Conservation (phyloP, 2,113 vertebrate genomes). For the Tragelaphus imberbis region DNA sequence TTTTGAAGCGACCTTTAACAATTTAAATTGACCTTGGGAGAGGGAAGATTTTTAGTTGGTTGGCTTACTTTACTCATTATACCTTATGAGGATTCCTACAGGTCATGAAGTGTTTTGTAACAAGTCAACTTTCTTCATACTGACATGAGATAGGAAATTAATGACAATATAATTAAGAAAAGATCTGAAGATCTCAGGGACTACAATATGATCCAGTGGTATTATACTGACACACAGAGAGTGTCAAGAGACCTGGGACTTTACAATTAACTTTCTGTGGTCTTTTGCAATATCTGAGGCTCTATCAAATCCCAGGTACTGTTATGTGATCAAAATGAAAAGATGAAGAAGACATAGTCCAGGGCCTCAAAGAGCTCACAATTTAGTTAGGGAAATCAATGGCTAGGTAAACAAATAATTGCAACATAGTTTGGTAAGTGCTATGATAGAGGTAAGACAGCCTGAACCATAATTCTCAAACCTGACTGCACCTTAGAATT, state of each 20-base stretch:
- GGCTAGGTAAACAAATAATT: background rate
- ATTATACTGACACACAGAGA: background rate
- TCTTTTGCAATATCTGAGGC: background rate
- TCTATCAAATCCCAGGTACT: background rate
- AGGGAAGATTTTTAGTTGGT: background rate
- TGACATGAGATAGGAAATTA: background rate
- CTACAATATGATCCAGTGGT: background rate
- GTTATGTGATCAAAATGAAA: conserved; percentile 22
- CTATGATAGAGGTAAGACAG: background rate
- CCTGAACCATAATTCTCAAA: background rate
- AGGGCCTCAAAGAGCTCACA: background rate
- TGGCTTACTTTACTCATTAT: conserved; percentile 7
- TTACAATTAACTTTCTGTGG: background rate
- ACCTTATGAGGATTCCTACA: background rate
- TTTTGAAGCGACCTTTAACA: background rate
- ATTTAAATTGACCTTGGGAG: background rate
- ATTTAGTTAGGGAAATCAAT: background rate
- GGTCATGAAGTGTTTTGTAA: background rate
- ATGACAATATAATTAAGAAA: background rate
- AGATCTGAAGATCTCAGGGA: background rate
- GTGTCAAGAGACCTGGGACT: background rate
- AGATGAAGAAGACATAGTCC: background rate
- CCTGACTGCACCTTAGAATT: background rate
- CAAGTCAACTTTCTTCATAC: background rate
- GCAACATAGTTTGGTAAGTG: background rate